phyloP scores from a whole-genome alignment of 2,888 invertebrate species.

The Lamellibrachia satsuma region DNA sequence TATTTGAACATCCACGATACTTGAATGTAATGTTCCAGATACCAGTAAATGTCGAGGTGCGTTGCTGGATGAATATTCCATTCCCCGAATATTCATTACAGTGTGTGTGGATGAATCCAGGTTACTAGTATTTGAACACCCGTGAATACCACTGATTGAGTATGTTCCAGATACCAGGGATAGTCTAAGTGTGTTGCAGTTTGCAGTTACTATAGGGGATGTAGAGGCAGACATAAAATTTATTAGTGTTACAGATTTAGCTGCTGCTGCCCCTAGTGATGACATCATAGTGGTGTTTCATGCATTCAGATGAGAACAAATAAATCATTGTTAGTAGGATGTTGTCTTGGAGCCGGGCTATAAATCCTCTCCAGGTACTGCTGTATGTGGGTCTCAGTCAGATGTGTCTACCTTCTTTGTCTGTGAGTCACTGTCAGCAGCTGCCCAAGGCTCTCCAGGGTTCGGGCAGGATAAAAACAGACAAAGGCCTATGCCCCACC shows the following conservation, averaged over 20 bases:
- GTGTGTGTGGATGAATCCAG: no score
- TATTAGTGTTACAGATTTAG: neutral
- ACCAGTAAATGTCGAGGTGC: no score
- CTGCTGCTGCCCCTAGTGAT: neutral
- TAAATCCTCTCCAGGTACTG: neutral
- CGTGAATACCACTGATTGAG: no score
- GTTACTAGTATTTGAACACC: no score
- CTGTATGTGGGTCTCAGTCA: neutral
- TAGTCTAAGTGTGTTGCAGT: no score
- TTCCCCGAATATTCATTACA: no score
- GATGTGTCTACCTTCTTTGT: constrained; percentile 5
- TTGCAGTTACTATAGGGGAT: neutral
- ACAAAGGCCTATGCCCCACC: neutral
- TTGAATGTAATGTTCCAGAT: no score
- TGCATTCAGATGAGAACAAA: neutral
- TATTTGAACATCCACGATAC: no score
- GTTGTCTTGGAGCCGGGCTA: neutral
- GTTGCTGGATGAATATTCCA: no score
- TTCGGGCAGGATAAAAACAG: neutral
- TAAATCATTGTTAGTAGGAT: neutral
- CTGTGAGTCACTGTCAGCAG: neutral
- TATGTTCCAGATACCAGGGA: no score
- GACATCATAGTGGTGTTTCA: neutral
- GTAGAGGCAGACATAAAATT: neutral
- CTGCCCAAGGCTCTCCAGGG: neutral